Base-by-base conservation (phyloP, 1,140 invertebrate species). In the Idris sp. region DNA sequence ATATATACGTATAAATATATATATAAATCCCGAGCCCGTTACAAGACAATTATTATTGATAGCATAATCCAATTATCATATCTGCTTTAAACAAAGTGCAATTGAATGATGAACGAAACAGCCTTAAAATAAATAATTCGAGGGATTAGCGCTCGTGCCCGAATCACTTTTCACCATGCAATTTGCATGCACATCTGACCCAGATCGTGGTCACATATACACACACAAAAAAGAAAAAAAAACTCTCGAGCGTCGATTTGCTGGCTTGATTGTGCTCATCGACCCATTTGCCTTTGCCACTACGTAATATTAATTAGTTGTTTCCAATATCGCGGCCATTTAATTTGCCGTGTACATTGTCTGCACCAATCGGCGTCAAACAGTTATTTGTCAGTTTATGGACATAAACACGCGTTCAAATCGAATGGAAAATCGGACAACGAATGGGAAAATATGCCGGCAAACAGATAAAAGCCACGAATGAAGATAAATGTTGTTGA, bases 61-160 rank as follows among this genome's bases (percentile, higher is more conserved):
- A 59, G 43, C 56, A 28, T 51, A 64, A 73, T 73, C 26, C 43
- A 65, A 51, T 73, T 73, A 73, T 73, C 65, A 65, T 41, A 65
- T 65, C 44, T 19, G 53, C 53, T 64, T 73, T 59, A 73, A 73
- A 59, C 51, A 43, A 49, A 35, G 43, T 6, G 35, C 30, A 15
- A 61, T 59, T 18, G 35, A 61, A 40, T 40, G 33, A 19, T 40
- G 41, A 54, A 53, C 46, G 33, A 33, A 44, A 46, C 38, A 61
- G 62, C 33, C 41, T 56, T 36, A 56, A 74, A 54, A 74, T 61
- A 74, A 67, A 67, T 67, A 67, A 74, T 74, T 56, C 54, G 36
- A 16, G 13, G 30, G 13, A 46, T 61, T 59, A 51, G 5, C 31
- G 22, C 40, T 13, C 15, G 19, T 26, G 2, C 19, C 36, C 44